These are phyloP conservation scores for Corbicula japonica DNA, from an alignment of 2,888 invertebrate genomes.

Conservation along the genomic window DNA sequence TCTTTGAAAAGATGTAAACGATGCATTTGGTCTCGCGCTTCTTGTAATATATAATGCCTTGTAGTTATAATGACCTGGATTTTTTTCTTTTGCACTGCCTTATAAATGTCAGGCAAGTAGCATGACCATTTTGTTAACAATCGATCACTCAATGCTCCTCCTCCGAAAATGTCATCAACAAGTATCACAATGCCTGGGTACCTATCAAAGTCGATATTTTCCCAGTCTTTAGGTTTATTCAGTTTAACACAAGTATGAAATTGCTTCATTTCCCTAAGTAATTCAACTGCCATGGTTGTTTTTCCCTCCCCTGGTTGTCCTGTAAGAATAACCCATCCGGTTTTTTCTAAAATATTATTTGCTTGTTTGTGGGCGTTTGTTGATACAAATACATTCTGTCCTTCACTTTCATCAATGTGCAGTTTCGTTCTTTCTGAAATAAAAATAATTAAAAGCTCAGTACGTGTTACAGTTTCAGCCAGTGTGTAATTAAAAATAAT, in stretches of 20 bases:
- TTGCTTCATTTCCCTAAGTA: constrained; percentile 13
- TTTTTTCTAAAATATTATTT: constrained; percentile 14
- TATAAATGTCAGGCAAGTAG: constrained; percentile 26
- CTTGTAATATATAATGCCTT: constrained; percentile 49
- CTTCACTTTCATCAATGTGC: not conserved
- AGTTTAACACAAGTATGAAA: constrained; percentile 35
- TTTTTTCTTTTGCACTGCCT: constrained; percentile 16
- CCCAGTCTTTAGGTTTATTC: constrained; percentile 41
- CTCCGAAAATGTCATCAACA: constrained; percentile 58
- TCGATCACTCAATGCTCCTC: constrained; percentile 39
- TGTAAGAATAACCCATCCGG: constrained; percentile 32
- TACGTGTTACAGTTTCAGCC: no score
- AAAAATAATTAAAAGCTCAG: no score
- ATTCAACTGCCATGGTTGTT: constrained; percentile 44
- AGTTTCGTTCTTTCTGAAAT: no score
- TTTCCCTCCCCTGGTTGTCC: constrained; percentile 59
- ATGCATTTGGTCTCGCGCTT: constrained; percentile 23
- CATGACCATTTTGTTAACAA: constrained; percentile 37
- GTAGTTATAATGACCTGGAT: constrained; percentile 43
- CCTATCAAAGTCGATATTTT: constrained; percentile 19
- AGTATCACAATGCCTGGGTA: constrained; percentile 19
- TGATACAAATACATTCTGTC: constrained; percentile 14
- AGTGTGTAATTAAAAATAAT: no score
- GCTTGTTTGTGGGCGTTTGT: constrained; percentile 33
- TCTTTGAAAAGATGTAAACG: constrained; percentile 25